These are phyloP conservation scores for Mormyrus hasselquistii DNA, from an alignment of 2,797 vertebrate species.

Conservation along the genomic window DNA sequence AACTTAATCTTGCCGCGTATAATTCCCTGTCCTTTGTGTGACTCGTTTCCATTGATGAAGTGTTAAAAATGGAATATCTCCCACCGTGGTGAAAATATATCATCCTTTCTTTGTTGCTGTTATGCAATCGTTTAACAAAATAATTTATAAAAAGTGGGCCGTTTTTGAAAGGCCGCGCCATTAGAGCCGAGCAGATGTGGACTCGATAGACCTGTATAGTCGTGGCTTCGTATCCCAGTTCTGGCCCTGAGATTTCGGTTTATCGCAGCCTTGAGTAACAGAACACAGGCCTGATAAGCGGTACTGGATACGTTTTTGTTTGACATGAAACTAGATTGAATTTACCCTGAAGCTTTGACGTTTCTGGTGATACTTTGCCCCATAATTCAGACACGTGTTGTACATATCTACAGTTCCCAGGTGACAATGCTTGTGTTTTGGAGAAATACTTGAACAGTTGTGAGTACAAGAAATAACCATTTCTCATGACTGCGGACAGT, in stretches of 20 bases:
- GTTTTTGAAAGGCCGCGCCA: background rate
- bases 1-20: background rate
- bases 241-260: background rate
- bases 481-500: background rate
- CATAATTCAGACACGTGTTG: background rate
- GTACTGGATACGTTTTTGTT: background rate
- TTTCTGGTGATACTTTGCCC: background rate
- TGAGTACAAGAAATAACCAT: background rate
- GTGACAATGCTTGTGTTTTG: background rate
- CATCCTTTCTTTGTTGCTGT: background rate
- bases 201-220: background rate
- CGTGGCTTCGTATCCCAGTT: background rate
- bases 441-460: background rate
- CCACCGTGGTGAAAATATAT: background rate
- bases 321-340: background rate
- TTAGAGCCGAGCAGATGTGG: background rate
- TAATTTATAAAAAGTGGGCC: background rate
- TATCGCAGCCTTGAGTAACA: background rate
- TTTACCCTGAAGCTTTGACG: background rate
- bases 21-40: background rate
- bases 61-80: background rate
- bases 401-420: background rate
- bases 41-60: background rate
- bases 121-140: background rate
- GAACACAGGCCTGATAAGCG: background rate